Percentiles rank a stretch among this genome's conserved stretches.
phyloP scores from a whole-genome alignment of 2,797 vertebrate species.

The Ceryle rudis region DNA sequence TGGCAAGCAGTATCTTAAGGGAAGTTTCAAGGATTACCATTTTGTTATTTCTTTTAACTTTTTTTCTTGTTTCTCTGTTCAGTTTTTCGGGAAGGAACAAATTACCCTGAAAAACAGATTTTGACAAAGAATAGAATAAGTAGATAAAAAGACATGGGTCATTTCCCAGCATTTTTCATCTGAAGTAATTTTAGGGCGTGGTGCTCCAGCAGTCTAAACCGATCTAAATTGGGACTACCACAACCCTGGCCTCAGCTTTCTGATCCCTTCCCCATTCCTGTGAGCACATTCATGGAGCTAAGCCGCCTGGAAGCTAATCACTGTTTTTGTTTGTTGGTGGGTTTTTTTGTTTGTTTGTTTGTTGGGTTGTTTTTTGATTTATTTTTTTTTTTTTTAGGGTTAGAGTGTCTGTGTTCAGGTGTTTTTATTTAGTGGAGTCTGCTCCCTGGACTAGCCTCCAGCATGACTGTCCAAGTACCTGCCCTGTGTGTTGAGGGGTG shows the following conservation, averaged over 20 bases:
- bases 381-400: rapidly evolving
- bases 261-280: constrained; percentile 25
- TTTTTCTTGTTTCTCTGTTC: not conserved
- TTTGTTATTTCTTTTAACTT: not conserved
- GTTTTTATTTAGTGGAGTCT: not conserved
- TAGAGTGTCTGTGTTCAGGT: rapidly evolving
- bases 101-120: not conserved
- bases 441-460: not conserved
- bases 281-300: not conserved
- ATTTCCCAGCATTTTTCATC: not conserved
- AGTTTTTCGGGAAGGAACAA: not conserved
- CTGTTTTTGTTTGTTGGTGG: no score
- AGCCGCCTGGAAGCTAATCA: not conserved
- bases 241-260: constrained; percentile 4
- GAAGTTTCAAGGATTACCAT: not conserved
- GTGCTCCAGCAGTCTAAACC: constrained; percentile 2
- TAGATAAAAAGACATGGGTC: not conserved
- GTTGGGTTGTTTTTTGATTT: no score
- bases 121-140: not conserved
- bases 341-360: no score
- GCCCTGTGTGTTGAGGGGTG: not conserved
- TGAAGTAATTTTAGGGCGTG: constrained; percentile 26
- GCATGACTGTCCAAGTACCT: not conserved
- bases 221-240: constrained; percentile 26
- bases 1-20: not conserved